Evolutionary conservation across 1,140 invertebrate genomes (phyloP).

Genomic region (Eurosta solidaginis): DNA sequence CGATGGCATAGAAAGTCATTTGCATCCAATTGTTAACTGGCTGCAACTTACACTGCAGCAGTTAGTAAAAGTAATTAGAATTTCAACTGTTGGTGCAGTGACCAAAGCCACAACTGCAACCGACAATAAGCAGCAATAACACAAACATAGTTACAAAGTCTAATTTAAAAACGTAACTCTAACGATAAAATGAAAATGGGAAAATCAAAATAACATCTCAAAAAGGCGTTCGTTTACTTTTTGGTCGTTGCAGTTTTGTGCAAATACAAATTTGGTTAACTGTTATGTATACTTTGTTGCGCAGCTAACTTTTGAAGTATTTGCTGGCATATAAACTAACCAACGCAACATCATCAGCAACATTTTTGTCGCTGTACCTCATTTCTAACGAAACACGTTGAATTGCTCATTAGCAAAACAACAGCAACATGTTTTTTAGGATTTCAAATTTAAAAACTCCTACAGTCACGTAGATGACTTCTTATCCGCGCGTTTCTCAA

Average conservation of each 20-base stretch:
- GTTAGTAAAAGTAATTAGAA: conserved; percentile 25
- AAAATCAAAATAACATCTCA: neutral
- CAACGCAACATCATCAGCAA: too few relatives aligned
- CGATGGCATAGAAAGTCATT: neutral
- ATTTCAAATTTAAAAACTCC: too few relatives aligned
- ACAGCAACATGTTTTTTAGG: too few relatives aligned
- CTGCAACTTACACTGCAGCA: neutral
- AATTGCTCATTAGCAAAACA: too few relatives aligned
- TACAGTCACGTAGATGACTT: too few relatives aligned
- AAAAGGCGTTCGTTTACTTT: neutral
- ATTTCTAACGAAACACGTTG: too few relatives aligned
- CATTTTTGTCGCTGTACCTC: too few relatives aligned
- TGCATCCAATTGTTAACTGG: neutral
- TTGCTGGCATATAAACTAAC: too few relatives aligned
- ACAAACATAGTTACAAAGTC: neutral
- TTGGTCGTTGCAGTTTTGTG: neutral
- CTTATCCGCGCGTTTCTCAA: too few relatives aligned
- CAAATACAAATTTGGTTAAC: neutral
- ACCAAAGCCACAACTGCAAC: conserved; percentile 9
- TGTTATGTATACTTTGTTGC: neutral
- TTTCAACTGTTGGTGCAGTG: conserved; percentile 15
- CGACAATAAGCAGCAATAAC: too few relatives aligned
- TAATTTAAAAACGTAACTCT: neutral
- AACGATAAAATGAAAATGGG: neutral
- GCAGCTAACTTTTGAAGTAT: too few relatives aligned